Conservation (phyloP, 2,888 invertebrate species). For the Ecdyonurus torrentis region DNA sequence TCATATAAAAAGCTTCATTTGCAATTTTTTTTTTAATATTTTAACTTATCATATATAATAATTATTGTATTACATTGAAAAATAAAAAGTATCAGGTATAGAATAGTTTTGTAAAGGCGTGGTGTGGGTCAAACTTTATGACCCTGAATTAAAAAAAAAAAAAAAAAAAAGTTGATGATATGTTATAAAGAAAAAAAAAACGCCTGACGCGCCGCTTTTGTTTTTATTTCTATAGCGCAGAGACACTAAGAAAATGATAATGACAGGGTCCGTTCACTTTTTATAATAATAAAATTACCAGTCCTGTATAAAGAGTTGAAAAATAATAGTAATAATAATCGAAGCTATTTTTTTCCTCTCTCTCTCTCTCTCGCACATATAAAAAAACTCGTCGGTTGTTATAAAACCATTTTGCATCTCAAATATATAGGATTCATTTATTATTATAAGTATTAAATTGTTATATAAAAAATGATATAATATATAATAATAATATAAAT, state of each 20-base stretch:
- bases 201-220: background rate
- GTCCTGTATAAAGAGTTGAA: background rate
- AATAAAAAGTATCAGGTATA: no score
- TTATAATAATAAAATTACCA: background rate
- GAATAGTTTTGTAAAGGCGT: background rate
- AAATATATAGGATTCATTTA: background rate
- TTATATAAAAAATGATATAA: background rate
- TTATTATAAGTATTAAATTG: background rate
- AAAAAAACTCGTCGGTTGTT: background rate
- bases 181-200: background rate
- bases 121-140: background rate
- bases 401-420: background rate
- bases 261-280: background rate
- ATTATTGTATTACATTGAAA: no score
- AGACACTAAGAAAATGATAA: background rate
- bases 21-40: no score
- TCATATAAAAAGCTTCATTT: no score
- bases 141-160: no score
- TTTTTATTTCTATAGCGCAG: no score
- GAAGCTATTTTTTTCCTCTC: no score
- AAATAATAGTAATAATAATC: background rate
- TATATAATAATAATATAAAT: background rate
- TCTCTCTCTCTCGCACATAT: background rate
- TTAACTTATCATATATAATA: no score
- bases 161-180: background rate